Base-by-base conservation (phyloP, 2,113 vertebrate species). In the Lipotes vexillifer region DNA sequence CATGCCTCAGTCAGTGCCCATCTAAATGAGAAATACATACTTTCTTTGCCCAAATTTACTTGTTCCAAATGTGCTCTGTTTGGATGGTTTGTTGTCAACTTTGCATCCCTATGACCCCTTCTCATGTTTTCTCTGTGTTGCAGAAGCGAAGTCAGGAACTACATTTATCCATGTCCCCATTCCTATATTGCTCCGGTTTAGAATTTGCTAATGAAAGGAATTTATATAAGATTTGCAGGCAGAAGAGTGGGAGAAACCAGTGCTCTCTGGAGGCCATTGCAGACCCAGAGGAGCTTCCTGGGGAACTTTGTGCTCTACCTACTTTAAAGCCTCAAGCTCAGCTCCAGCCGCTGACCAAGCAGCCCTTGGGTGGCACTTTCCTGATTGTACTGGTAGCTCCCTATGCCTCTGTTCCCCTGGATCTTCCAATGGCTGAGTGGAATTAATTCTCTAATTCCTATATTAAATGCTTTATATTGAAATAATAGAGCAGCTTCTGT, bases 31-130 rank as follows among this genome's bases (percentile, higher is more conserved):
- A 31, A 81, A 78, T 11, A 33, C 10, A 14, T 25, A 46, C 84
- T 85, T 85, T 72, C 75, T 69, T 85, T 80, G n/a, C 12, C 61
- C 46, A 57, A 12, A 25, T 84, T 90, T 77, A 59, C 21, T 90
- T 90, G 80, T 80, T 57, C 2, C 21, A 12, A 31, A 49, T 33
- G 11, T 61, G 36, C 55, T 25, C 31, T 59, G 20, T 80, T 46
- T 90, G 46, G 21, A 61, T 44, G n/a, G 18, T 71, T 86, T 69
- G 1, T 33, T 27, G 18, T 77, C 83, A 38, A 1, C 36, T 36
- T 72, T 81, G 6, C 44, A 49, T 71, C 11, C 13, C 36, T 25
- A 11, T 55, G 33, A 41, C 23, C 3, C 13, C 49, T n/a, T 29
- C 3, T 61, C 82, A 27, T 12, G 23, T 33, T 66, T 69, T 66